These are phyloP conservation scores for Bombycilla garrulus DNA, from an alignment of 2,113 vertebrate genomes.

Conservation along the genomic window DNA sequence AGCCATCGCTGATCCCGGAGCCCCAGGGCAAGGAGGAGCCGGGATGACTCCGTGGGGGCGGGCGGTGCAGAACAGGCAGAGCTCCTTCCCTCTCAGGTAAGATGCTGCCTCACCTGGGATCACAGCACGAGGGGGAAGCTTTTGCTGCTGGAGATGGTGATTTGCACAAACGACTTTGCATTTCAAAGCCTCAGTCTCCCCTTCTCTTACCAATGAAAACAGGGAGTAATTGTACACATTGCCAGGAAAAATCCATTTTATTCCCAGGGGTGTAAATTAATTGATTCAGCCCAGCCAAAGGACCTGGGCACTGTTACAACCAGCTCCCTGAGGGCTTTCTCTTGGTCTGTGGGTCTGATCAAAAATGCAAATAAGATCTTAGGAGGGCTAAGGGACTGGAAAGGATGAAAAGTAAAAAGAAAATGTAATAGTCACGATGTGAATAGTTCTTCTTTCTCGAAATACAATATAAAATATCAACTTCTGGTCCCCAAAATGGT, in stretches of 20 bases:
- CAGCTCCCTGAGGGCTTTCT: not conserved
- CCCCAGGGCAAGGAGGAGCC: not conserved
- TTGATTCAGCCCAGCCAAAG: constrained; percentile 35
- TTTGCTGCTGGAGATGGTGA: not conserved
- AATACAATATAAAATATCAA: not conserved
- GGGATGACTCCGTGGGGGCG: not conserved
- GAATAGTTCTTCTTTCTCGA: not conserved
- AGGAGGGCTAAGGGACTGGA: not conserved
- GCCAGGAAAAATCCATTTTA: not conserved
- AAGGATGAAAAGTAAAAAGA: not conserved
- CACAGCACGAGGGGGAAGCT: fast-evolving
- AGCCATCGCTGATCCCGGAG: not conserved
- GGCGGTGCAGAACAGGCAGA: not conserved
- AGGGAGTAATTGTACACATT: not conserved
- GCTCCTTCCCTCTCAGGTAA: not conserved
- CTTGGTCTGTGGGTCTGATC: not conserved
- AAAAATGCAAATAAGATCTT: constrained; percentile 52
- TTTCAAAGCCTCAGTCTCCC: constrained; percentile 13
- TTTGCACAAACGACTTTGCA: constrained; percentile 25
- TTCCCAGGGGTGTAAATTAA: constrained; percentile 37
- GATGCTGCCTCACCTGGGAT: not conserved
- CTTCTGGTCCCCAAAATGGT: not conserved
- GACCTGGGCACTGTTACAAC: not conserved
- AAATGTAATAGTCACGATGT: not conserved
- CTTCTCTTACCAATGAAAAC: not conserved